Base-by-base conservation (phyloP, 1,140 invertebrate species). In the Drosophila prosaltans region DNA sequence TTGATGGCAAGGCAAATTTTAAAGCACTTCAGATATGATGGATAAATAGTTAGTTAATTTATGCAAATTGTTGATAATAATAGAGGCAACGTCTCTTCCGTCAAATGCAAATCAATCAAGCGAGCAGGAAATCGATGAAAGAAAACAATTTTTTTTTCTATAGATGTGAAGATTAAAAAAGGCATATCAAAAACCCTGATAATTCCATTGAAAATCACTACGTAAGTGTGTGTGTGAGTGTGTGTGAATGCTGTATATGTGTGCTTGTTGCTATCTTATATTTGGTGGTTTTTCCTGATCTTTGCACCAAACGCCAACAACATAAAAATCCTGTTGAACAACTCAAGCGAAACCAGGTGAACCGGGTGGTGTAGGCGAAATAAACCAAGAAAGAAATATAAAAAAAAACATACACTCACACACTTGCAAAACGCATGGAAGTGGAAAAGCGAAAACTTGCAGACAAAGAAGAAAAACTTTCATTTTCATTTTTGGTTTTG, bases 201-300 rank as follows among this genome's bases (percentile, higher is more conserved):
- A 64, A 81, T 81, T 85, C 63, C 69, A 81, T 67, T 78, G 67
- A 80, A 72, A 64, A 61, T 77, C 65, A 62, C 73, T 45, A 65
- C 43, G 59, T 45, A 30, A 21, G 55, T 54, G 57, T 51, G 62
- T 45, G 28, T 54, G 39, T 57, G n/a, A 60, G 40, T 69, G 32
- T 61, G 43, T 43, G 16, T 16, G 16, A 16, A 16, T 16, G 16
- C 16, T 60, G 45, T 59, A 40, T 64, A 63, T 68, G 67, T 65
- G 65, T 75, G 65, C 72, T 30, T 30, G 63, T 61, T 70, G 62
- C 66, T 7, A 36, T 36, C 32, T 36, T 36, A 36, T 36, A 36
- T 59, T 69, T 76, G 80, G 83, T 69, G 80, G 84, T 89, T 88
- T 89, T 88, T 88, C 84, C 84, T 75, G 80, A 81, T 88, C 71